Evolutionary conservation across 2,113 vertebrate genomes (phyloP).

Genomic region (Psilopsiagon aurifrons): DNA sequence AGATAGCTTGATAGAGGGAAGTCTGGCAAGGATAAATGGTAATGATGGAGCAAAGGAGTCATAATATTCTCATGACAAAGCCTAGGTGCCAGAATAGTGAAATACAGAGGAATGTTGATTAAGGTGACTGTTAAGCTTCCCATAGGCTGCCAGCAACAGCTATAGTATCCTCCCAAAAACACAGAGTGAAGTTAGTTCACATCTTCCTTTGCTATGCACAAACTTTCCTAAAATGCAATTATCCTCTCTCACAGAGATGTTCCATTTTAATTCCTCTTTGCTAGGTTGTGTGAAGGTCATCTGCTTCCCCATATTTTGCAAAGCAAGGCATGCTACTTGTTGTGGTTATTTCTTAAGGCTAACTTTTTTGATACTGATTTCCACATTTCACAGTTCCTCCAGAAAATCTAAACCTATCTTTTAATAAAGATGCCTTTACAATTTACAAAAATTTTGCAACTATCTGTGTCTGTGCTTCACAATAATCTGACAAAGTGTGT

Average conservation of each 20-base stretch:
- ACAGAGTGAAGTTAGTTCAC: neutral
- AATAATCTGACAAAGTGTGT: neutral
- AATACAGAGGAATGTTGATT: neutral
- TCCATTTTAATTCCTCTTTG: neutral
- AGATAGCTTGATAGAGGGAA: conserved; percentile 40
- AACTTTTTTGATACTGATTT: neutral
- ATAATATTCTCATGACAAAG: conserved; percentile 32
- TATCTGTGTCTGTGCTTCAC: neutral
- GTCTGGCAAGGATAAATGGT: conserved; percentile 7
- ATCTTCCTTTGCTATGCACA: neutral
- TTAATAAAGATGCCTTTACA: neutral
- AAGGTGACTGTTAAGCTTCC: neutral
- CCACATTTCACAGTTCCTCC: neutral
- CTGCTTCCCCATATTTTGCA: neutral
- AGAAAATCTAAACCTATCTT: neutral
- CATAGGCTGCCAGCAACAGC: neutral
- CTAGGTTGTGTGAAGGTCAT: neutral
- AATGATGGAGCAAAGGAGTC: conserved; percentile 24
- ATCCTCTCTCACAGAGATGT: neutral
- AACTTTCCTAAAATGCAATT: neutral
- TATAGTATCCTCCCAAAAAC: neutral
- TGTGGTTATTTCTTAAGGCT: neutral
- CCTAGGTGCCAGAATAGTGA: neutral
- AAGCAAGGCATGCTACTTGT: neutral
- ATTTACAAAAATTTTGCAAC: neutral